Conservation (phyloP, 1,140 invertebrate genomes). For the Zophobas atratus region DNA sequence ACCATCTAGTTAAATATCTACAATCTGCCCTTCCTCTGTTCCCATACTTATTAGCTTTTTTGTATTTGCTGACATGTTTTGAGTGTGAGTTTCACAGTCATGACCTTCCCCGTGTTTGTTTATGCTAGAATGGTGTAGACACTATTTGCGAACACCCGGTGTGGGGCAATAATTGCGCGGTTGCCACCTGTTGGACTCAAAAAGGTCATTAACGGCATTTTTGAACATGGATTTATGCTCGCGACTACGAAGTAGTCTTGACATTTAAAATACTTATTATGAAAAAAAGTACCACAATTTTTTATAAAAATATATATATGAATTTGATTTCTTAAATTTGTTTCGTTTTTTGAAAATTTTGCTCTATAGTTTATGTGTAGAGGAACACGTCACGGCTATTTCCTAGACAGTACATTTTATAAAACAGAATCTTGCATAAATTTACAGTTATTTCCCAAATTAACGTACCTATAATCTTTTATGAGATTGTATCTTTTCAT, state of each 20-base stretch:
- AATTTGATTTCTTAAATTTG: too few relatives aligned
- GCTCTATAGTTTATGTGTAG: too few relatives aligned
- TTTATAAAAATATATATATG: too few relatives aligned
- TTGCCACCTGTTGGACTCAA: slow-evolving; percentile 5
- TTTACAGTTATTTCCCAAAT: too few relatives aligned
- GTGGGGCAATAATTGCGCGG: not conserved
- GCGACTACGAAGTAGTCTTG: not conserved
- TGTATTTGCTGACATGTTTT: slow-evolving; percentile 40
- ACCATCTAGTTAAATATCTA: slow-evolving; percentile 59
- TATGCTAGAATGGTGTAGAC: not conserved
- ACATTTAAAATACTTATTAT: not conserved
- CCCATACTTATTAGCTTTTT: slow-evolving; percentile 44
- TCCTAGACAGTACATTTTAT: too few relatives aligned
- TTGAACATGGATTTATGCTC: not conserved
- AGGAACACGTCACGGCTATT: too few relatives aligned
- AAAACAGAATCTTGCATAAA: too few relatives aligned
- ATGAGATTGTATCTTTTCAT: too few relatives aligned
- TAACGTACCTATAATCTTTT: too few relatives aligned
- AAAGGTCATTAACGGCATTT: slow-evolving; percentile 5
- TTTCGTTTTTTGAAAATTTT: too few relatives aligned
- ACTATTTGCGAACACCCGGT: slow-evolving; percentile 1
- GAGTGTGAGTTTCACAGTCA: slow-evolving; percentile 34
- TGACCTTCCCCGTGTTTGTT: slow-evolving; percentile 33
- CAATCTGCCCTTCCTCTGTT: slow-evolving; percentile 57
- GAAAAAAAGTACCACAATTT: too few relatives aligned